Conservation (phyloP, 2,888 invertebrate species). For the Tetanocera ferruginea region DNA sequence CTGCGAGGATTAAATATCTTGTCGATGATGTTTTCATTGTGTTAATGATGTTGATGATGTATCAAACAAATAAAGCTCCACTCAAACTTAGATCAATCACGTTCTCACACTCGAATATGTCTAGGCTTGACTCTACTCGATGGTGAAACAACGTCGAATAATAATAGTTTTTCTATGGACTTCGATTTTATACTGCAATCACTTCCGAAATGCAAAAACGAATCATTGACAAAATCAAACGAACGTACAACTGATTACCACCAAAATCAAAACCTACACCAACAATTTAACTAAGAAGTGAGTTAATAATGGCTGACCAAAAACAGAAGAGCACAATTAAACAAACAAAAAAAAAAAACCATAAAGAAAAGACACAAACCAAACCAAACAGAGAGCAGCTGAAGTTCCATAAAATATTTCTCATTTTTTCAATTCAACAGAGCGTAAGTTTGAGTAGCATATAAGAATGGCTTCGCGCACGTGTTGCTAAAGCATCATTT, state of each 20-base stretch:
- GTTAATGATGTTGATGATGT: not conserved
- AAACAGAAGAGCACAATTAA: not conserved
- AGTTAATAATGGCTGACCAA: slow-evolving; percentile 21
- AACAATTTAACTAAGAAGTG: slow-evolving; percentile 11
- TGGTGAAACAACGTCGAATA: slow-evolving; percentile 68
- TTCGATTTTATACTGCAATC: slow-evolving; percentile 68
- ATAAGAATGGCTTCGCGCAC: not conserved
- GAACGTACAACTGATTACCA: slow-evolving; percentile 15
- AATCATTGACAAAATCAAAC: slow-evolving; percentile 37
- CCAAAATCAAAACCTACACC: slow-evolving; percentile 39
- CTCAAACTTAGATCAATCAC: slow-evolving; percentile 31
- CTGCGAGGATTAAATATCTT: slow-evolving; percentile 64
- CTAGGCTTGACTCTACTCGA: slow-evolving; percentile 22
- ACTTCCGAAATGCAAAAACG: slow-evolving; percentile 30
- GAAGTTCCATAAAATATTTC: not conserved
- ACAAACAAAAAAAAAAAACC: not conserved
- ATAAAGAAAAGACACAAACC: no score
- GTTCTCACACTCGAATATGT: slow-evolving; percentile 6
- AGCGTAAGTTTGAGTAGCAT: not conserved
- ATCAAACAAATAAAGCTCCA: slow-evolving; percentile 16
- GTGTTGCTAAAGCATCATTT: not conserved
- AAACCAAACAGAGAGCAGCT: no score
- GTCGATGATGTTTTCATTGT: slow-evolving; percentile 50
- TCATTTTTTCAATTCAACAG: not conserved
- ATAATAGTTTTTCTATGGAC: slow-evolving; percentile 70